A percentile compares a stretch with the other conserved stretches of the same genome.
Evolutionary conservation across 2,113 vertebrate species (phyloP).

Genomic region (Opisthocomus hoazin): DNA sequence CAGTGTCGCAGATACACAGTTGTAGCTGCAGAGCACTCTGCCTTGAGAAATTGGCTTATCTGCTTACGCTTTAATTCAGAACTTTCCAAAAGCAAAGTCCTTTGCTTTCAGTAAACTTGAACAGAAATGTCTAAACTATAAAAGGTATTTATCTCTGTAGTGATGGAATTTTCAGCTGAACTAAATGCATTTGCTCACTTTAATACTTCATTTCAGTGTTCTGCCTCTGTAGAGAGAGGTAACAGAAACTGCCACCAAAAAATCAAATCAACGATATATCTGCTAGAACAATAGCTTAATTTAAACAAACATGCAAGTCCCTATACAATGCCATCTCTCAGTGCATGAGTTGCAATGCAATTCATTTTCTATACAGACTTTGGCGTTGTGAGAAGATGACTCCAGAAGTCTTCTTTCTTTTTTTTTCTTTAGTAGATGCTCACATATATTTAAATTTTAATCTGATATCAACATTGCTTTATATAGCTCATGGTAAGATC

Average conservation of each 20-base stretch:
- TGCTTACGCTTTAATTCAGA: slow-evolving; percentile 27
- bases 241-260: neutral
- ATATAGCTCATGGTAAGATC: neutral
- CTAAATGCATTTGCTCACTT: slow-evolving; percentile 36
- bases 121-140: neutral
- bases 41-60: neutral
- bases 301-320: neutral
- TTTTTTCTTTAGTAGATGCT: neutral
- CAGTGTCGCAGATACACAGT: neutral
- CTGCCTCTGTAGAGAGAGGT: neutral
- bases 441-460: neutral
- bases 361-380: neutral
- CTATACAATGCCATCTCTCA: neutral
- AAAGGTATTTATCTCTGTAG: slow-evolving; percentile 10
- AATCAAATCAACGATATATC: neutral
- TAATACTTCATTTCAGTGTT: slow-evolving; percentile 28
- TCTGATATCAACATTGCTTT: neutral
- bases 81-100: neutral
- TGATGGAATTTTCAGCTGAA: slow-evolving; percentile 18
- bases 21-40: neutral
- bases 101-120: neutral
- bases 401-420: neutral
- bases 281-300: neutral
- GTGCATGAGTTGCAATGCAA: neutral
- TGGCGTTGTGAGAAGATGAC: neutral